A percentile compares a stretch with the other conserved stretches of the same genome.
Conservation (phyloP, 2,888 invertebrate species). For the Mesorhabditis spiculigera region DNA sequence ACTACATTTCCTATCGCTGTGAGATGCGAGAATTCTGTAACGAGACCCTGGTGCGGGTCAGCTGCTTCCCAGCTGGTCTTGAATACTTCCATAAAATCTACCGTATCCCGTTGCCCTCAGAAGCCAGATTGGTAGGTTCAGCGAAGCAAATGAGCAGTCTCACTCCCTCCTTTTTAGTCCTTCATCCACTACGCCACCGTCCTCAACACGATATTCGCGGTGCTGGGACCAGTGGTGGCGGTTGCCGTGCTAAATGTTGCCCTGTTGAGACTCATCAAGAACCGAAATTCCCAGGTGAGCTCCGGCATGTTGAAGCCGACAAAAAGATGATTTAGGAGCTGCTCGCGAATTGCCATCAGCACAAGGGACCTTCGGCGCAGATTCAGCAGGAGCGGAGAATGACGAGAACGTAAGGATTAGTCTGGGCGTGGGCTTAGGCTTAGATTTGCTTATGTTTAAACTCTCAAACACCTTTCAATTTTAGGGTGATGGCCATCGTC, state of each 20-base stretch:
- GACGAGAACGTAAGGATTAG: slow-evolving; percentile 24
- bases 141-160: background rate
- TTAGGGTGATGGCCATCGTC: slow-evolving; percentile 38
- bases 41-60: slow-evolving; percentile 28
- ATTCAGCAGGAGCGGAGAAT: slow-evolving; percentile 41
- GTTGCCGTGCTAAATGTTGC: slow-evolving; percentile 36
- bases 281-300: slow-evolving; percentile 29
- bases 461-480: background rate
- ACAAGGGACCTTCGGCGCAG: slow-evolving; percentile 22
- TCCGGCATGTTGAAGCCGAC: too few species aligned
- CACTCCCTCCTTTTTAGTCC: slow-evolving; percentile 10
- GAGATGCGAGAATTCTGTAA: slow-evolving; percentile 26
- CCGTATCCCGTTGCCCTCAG: too few species aligned
- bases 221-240: slow-evolving; percentile 33
- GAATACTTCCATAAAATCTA: too few species aligned
- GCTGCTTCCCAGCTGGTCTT: slow-evolving; percentile 18
- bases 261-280: slow-evolving; percentile 34
- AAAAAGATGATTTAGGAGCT: slow-evolving; percentile 19
- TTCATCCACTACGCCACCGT: slow-evolving; percentile 15
- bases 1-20: slow-evolving; percentile 35
- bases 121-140: too few species aligned
- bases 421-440: too few species aligned
- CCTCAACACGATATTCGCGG: slow-evolving; percentile 30
- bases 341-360: slow-evolving; percentile 14
- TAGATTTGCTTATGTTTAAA: background rate